Conservation (phyloP, 2,797 vertebrate genomes). For the Delichon dasypus region DNA sequence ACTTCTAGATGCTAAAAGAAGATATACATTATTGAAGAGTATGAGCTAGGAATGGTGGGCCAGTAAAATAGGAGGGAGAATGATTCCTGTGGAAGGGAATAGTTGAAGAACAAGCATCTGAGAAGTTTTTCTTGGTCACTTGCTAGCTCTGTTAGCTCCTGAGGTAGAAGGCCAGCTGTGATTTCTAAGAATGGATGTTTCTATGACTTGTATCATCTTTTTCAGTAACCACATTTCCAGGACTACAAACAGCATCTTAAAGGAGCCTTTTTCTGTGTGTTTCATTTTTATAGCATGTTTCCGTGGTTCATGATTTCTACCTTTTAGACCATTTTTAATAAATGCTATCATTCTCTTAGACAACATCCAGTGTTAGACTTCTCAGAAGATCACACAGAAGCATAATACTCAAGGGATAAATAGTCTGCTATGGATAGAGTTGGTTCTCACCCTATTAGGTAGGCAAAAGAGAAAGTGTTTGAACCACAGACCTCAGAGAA, state of each 20-base stretch:
- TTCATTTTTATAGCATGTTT: slow-evolving; percentile 43
- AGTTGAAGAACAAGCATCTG: neutral
- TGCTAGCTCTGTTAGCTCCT: neutral
- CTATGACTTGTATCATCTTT: slow-evolving; percentile 15
- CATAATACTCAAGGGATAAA: slow-evolving; percentile 44
- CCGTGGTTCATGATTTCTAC: slow-evolving; percentile 1
- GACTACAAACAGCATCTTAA: slow-evolving; percentile 24
- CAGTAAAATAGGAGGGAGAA: neutral
- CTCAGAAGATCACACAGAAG: slow-evolving; percentile 47
- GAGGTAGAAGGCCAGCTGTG: neutral
- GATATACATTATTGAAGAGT: neutral
- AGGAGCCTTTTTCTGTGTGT: slow-evolving; percentile 35
- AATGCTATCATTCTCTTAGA: slow-evolving; percentile 52
- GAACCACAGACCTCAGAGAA: slow-evolving; percentile 57
- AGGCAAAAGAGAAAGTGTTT: slow-evolving; percentile 31
- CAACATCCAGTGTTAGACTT: slow-evolving; percentile 24
- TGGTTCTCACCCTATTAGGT: slow-evolving; percentile 18
- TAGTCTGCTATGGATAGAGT: slow-evolving; percentile 16
- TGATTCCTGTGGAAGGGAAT: neutral
- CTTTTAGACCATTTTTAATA: slow-evolving; percentile 35
- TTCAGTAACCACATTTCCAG: slow-evolving; percentile 8
- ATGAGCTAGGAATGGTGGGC: neutral
- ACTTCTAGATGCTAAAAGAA: neutral
- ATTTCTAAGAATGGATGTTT: slow-evolving; percentile 44
- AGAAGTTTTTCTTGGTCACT: neutral